These are phyloP conservation scores for Muscidifurax raptorellus DNA, from an alignment of 1,140 invertebrate genomes.

Conservation along the genomic window DNA sequence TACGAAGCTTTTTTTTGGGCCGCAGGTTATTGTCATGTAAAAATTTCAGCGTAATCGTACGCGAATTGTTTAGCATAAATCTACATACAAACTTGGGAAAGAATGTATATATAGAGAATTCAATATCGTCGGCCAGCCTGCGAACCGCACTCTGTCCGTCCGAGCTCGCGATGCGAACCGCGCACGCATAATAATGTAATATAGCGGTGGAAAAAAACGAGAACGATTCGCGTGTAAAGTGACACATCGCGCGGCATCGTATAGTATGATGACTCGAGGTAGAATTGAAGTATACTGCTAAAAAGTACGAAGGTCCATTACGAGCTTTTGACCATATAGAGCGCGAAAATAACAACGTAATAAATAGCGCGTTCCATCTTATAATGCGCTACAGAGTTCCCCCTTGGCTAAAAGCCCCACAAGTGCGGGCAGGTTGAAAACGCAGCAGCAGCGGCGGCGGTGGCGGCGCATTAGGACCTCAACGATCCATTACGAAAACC, in stretches of 20 bases:
- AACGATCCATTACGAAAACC: slow-evolving; percentile 32
- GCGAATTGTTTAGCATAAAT: slow-evolving; percentile 25
- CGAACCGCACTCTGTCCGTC: background rate
- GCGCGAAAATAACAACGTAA: background rate
- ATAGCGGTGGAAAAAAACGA: background rate
- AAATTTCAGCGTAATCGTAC: slow-evolving; percentile 31
- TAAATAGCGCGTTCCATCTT: background rate
- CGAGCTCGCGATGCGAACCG: background rate
- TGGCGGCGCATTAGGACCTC: background rate
- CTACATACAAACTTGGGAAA: slow-evolving; percentile 13
- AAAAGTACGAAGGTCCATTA: background rate
- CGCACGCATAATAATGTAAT: background rate
- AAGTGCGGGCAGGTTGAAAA: slow-evolving; percentile 7
- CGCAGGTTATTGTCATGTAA: slow-evolving; percentile 27
- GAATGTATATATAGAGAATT: slow-evolving; percentile 25
- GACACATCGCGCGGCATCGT: background rate
- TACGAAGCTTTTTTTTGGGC: background rate
- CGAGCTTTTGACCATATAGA: background rate
- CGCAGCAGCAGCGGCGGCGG: too few species aligned
- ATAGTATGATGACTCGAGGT: background rate
- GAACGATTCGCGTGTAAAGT: background rate
- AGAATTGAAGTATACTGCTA: too few species aligned
- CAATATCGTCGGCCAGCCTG: slow-evolving; percentile 1
- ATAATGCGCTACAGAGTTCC: background rate
- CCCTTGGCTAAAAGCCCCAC: background rate